Conservation (phyloP, 37 sponge, comb jelly and placozoan species). For the Amphimedon queenslandica region DNA sequence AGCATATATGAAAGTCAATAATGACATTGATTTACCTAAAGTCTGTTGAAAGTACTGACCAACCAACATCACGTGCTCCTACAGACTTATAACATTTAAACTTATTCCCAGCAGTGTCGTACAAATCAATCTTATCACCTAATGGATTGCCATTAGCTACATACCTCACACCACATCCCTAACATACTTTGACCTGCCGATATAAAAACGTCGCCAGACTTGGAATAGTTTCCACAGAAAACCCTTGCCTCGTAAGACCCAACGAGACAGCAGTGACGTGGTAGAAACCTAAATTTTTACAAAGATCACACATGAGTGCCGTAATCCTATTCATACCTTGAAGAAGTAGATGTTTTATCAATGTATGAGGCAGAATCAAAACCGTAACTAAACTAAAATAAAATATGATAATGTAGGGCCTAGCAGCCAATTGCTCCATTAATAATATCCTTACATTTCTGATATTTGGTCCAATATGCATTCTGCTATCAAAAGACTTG, state of each 20-base stretch:
- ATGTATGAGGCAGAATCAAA: neutral
- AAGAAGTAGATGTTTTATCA: neutral
- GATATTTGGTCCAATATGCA: no score
- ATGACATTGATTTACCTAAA: no score
- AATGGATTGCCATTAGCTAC: neutral
- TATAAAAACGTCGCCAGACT: conserved; percentile 45
- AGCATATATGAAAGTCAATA: neutral
- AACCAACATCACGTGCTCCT: conserved; percentile 68
- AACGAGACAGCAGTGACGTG: conserved; percentile 13
- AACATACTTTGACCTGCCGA: conserved; percentile 49
- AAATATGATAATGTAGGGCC: no score
- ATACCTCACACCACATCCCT: neutral
- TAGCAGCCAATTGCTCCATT: no score
- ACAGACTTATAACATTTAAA: conserved; percentile 39
- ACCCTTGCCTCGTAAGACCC: conserved; percentile 11
- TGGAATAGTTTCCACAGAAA: conserved; percentile 63
- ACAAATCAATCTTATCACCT: conserved; percentile 51
- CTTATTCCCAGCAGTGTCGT: conserved; percentile 11
- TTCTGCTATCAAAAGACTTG: no score
- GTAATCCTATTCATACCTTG: neutral
- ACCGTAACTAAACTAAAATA: neutral
- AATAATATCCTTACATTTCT: no score
- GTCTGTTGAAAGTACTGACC: conserved; percentile 57
- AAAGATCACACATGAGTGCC: neutral
- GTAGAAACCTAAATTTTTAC: conserved; percentile 20